Evolutionary conservation across 2,888 invertebrate genomes (phyloP).

Genomic region (Penaeus monodon): DNA sequence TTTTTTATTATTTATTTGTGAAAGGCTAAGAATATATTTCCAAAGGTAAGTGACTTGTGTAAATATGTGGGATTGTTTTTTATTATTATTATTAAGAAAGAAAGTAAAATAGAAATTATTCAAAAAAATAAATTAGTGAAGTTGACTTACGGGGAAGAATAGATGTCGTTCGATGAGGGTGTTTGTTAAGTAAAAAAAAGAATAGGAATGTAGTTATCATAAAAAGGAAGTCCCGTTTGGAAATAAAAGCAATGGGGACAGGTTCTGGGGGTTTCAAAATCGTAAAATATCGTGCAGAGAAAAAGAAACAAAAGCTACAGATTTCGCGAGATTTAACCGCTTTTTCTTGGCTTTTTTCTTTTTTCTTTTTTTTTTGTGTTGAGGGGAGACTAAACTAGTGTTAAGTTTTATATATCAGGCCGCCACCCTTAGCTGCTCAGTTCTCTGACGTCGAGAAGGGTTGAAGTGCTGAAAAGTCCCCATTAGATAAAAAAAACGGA

Average conservation of each 20-base stretch:
- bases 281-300: constrained; percentile 25
- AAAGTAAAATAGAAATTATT: neutral
- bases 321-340: constrained; percentile 15
- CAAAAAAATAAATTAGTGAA: constrained; percentile 19
- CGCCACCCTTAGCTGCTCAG: constrained; percentile 19
- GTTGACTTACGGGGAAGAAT: neutral
- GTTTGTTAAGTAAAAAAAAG: constrained; percentile 10
- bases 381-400: neutral
- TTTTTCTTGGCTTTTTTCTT: constrained; percentile 17
- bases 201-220: neutral
- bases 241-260: neutral
- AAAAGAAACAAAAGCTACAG: constrained; percentile 18
- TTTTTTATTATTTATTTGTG: too few relatives aligned
- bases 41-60: constrained; percentile 1
- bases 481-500: too few relatives aligned
- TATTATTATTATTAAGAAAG: too few relatives aligned
- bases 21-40: neutral
- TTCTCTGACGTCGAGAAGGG: neutral
- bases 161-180: neutral
- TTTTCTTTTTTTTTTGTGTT: neutral
- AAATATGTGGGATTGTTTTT: neutral
- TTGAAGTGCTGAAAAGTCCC: too few relatives aligned
- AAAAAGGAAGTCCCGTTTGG: neutral
- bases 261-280: too few relatives aligned
- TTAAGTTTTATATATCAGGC: constrained; percentile 9